A percentile compares a stretch with the other conserved stretches of the same genome.
These are phyloP conservation scores for Drosophila emarginata DNA, from an alignment of 2,888 invertebrate species.

Conservation along the genomic window DNA sequence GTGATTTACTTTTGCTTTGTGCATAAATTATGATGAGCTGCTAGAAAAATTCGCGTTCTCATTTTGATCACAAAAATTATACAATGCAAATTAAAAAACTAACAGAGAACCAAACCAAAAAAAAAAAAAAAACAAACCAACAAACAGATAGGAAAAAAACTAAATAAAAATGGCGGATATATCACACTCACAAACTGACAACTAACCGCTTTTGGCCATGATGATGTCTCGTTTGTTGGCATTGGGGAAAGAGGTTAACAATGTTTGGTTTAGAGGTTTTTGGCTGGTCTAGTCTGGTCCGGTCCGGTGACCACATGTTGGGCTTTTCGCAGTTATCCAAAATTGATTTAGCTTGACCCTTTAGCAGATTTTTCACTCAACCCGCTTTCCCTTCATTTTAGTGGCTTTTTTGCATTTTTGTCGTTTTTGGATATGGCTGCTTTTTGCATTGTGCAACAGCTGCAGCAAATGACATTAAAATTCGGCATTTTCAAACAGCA, in stretches of 20 bases:
- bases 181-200: constrained; percentile 17
- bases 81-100: constrained; percentile 43
- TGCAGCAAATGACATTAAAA: constrained; percentile 71
- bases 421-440: constrained; percentile 26
- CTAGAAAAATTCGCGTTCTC: constrained; percentile 26
- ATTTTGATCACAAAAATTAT: constrained; percentile 52
- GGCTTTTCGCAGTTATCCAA: constrained; percentile 44
- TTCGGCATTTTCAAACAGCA: constrained; percentile 39
- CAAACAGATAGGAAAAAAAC: constrained; percentile 28
- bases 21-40: constrained; percentile 72
- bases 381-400: constrained; percentile 22
- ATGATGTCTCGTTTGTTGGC: constrained; percentile 4
- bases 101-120: constrained; percentile 21
- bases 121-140: constrained; percentile 25
- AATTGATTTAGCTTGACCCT: constrained; percentile 62
- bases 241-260: not conserved
- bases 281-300: constrained; percentile 9
- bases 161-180: constrained; percentile 13
- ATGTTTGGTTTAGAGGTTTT: constrained; percentile 5
- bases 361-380: not conserved
- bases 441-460: constrained; percentile 46
- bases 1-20: constrained; percentile 66
- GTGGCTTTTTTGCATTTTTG: constrained; percentile 39
- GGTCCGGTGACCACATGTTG: constrained; percentile 65
- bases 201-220: constrained; percentile 38